Evolutionary conservation across 2,888 invertebrate genomes (phyloP), one percentile per base, ranked within the genome.

Genomic region (Entomobrya multifasciata): DNA sequence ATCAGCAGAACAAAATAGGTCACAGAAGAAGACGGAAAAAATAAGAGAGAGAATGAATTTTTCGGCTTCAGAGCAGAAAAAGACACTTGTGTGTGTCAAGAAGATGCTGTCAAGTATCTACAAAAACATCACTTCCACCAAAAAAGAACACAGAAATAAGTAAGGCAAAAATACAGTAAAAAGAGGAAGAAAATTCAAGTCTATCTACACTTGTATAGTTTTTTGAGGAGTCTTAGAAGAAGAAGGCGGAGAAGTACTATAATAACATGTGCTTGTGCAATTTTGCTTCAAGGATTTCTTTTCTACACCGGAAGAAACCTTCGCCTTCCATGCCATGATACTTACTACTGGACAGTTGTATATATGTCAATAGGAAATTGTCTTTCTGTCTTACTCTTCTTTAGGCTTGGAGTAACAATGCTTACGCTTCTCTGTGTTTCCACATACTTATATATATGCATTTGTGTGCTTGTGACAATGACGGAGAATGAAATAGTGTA

Each of bases 391-490:
- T 47, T 25, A 13, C 62, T n/a, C 1, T 15, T 25, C 13, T 30
- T 62, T 27, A n/a, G n/a, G n/a, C n/a, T n/a, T n/a, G n/a, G n/a
- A n/a, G n/a, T n/a, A n/a, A n/a, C n/a, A n/a, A n/a, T n/a, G n/a
- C n/a, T n/a, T n/a, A n/a, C n/a, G n/a, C n/a, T n/a, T n/a, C n/a
- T n/a, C n/a, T n/a, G n/a, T n/a, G n/a, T n/a, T n/a, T n/a, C n/a
- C n/a, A n/a, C n/a, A n/a, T n/a, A 17, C 17, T 10, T n/a, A 3
- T 67, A 3, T 11, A 15, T 67, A 17, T 30, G 65, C 27, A 65
- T n/a, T 30, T 5, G 60, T 60, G 60, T 60, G 44, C 22, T 60
- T 78, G 62, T 78, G 78, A 78, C 78, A 78, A 78, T 52, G 78
- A 78, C 36, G 8, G 27, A 44, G 60, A 62, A 13, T 44, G 57